Conservation (phyloP, 1,140 invertebrate genomes). For the Zaprionus vittiger region DNA sequence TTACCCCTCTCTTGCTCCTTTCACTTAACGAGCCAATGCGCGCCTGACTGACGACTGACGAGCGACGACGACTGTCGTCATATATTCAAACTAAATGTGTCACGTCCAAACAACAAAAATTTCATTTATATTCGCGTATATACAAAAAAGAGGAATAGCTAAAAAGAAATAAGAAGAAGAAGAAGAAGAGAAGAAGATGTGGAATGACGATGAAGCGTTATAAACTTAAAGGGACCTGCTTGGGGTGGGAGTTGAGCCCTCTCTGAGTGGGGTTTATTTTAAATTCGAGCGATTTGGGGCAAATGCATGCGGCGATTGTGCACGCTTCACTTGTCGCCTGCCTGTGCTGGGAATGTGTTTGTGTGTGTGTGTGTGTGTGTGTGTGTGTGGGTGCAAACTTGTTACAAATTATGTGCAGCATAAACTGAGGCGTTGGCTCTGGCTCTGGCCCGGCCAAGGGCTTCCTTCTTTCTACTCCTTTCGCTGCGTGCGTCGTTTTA, state of each 20-base stretch:
- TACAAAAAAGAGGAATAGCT: conserved; percentile 22
- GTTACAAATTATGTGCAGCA: conserved; percentile 80
- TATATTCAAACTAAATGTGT: conserved; percentile 82
- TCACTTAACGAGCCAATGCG: conserved; percentile 58
- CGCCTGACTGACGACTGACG: conserved; percentile 58
- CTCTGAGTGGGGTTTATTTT: conserved; percentile 58
- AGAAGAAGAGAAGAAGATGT: conserved; percentile 20
- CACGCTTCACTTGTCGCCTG: neutral
- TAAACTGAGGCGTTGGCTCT: conserved; percentile 21
- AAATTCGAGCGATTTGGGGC: conserved; percentile 71
- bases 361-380: conserved; percentile 29
- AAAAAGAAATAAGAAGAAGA: conserved; percentile 17
- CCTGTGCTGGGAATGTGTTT: neutral
- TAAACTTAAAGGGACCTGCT: conserved; percentile 44
- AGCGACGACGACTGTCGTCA: conserved; percentile 53
- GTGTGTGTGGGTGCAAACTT: conserved; percentile 59
- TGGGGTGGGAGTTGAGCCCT: neutral
- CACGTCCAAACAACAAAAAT: conserved; percentile 82
- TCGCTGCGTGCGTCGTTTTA: conserved; percentile 70
- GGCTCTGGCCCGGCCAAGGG: neutral
- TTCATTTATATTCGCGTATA: conserved; percentile 80
- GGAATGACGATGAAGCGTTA: conserved; percentile 35
- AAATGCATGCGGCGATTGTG: conserved; percentile 40
- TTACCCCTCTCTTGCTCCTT: too few relatives aligned
- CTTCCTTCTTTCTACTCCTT: conserved; percentile 43